phyloP scores from a whole-genome alignment of 1,140 invertebrate genomes.

The Rhyacophila brunnea region DNA sequence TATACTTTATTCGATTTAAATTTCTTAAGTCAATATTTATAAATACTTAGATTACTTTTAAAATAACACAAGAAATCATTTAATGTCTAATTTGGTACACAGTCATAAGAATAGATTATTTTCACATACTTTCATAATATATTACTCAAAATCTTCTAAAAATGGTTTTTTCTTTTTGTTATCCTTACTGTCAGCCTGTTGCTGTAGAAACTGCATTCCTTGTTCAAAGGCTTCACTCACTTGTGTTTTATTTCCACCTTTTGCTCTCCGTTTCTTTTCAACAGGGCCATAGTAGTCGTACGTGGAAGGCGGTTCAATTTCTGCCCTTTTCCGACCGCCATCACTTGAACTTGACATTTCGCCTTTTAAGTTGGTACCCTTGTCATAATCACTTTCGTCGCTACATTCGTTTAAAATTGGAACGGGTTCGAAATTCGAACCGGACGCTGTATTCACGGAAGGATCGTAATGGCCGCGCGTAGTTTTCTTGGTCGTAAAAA shows the following conservation, averaged over 20 bases:
- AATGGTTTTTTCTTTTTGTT: slow-evolving; percentile 25
- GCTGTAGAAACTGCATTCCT: slow-evolving; percentile 65
- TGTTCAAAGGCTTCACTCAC: slow-evolving; percentile 65
- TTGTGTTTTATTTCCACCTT: slow-evolving; percentile 44
- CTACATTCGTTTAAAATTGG: slow-evolving; percentile 54
- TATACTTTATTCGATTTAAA: no score
- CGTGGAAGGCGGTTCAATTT: slow-evolving; percentile 64
- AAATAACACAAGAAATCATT: no score
- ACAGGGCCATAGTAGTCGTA: slow-evolving; percentile 63
- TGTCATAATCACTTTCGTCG: slow-evolving; percentile 32
- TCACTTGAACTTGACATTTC: neutral
- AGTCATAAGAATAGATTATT: no score
- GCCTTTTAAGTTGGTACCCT: neutral
- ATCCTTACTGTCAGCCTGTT: slow-evolving; percentile 57
- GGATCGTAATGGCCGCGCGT: slow-evolving; percentile 21
- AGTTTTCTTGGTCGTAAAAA: slow-evolving; percentile 39
- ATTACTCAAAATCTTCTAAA: slow-evolving; percentile 15
- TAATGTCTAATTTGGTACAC: no score
- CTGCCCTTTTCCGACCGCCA: slow-evolving; percentile 39
- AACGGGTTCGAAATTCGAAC: slow-evolving; percentile 35
- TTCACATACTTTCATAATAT: no score
- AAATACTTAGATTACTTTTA: no score
- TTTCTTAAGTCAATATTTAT: no score
- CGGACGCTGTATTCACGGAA: slow-evolving; percentile 26
- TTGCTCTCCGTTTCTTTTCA: slow-evolving; percentile 41